Base-by-base conservation (phyloP, 2,888 invertebrate species). In the Hemicrepidius hirtus region DNA sequence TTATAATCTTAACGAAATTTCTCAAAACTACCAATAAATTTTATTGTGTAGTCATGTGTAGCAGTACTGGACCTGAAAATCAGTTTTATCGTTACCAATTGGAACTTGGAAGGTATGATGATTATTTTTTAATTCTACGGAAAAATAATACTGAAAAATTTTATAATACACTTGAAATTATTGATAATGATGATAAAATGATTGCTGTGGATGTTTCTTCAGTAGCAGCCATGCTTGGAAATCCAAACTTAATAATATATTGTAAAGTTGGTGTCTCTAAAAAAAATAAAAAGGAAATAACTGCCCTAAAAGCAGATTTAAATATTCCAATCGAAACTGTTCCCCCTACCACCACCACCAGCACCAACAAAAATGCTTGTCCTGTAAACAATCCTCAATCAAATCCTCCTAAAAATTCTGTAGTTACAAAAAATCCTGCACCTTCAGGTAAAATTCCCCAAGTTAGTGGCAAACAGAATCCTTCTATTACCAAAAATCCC, bases 1-100 rank as follows among this genome's bases (percentile, higher is more conserved):
- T 83, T 80, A 53, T 76, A 81, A 10, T 69, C 82, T 18, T 78
- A 78, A 65, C 80, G 81, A 72, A 76, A 78, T 66, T 78, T 74
- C 77, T 81, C 73, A 50, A 65, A 28, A 13, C 3, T 7, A 16
- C 28, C 12, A 59, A 66, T 13, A 66, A 66, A 24, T 71, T 71
- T 20, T 71, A 71, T 50, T 66, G 65, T 12, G 16, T 28, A 0
- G 66, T 41, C 2, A 66, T 62, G 53, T 60, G 66, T 21, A 50
- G 41, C 16, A 37, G 12, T 12, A 32, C 35, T 18, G 35, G 60
- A 46, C 60, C 62, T 0, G 40, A 73, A 2, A 44, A 68, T 28
- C 65, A 71, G 9, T 66, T 32, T n/a, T 76, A 73, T 49, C 55
- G 73, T 2, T 76, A 73, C 32, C 76, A 75, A 35, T 24, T 76